phyloP scores from a whole-genome alignment of 2,113 vertebrate species.

The Choloepus hoffmanni region DNA sequence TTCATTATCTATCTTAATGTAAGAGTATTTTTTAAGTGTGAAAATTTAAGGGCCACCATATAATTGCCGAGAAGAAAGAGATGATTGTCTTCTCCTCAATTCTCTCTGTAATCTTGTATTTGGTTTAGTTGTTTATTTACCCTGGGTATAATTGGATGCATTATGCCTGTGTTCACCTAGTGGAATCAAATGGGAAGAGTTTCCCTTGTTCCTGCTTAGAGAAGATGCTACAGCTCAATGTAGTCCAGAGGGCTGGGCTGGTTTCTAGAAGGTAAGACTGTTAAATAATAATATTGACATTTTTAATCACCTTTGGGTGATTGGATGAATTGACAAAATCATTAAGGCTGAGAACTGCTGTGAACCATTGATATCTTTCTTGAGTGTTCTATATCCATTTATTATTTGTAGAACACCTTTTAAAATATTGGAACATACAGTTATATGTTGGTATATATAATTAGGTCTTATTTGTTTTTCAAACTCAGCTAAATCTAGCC shows the following conservation, averaged over 20 bases:
- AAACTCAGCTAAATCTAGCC: background rate
- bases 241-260: background rate
- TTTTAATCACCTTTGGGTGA: background rate
- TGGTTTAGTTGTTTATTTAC: background rate
- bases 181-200: background rate
- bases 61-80: constrained; percentile 16
- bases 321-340: background rate
- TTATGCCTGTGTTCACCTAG: background rate
- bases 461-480: background rate
- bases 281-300: constrained; percentile 1
- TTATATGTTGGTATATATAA: background rate
- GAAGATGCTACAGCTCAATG: background rate
- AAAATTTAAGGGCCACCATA: background rate
- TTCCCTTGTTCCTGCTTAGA: background rate
- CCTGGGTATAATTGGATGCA: background rate
- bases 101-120: background rate
- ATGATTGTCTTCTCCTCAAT: background rate
- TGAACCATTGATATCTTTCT: background rate
- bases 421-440: background rate
- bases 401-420: background rate
- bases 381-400: background rate
- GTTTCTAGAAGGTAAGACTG: constrained; percentile 20
- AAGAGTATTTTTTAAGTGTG: background rate
- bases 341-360: background rate
- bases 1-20: background rate